A percentile compares a stretch with the other conserved stretches of the same genome.
Evolutionary conservation across 2,113 vertebrate genomes (phyloP).

Genomic region (Gymnarchus niloticus): DNA sequence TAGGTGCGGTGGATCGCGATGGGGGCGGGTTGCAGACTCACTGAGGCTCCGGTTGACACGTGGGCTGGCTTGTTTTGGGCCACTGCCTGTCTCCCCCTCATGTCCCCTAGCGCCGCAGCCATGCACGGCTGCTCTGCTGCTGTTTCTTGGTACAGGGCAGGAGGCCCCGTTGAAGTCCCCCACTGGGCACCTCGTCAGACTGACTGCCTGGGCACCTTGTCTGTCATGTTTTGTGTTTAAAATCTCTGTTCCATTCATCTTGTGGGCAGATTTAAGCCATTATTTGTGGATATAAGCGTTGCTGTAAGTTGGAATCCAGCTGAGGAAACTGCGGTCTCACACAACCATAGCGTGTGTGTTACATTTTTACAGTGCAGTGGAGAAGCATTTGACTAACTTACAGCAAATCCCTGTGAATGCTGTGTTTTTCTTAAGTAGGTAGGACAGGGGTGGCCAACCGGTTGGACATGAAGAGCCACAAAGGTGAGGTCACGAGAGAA

Average conservation of each 20-base stretch:
- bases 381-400: background rate
- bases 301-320: background rate
- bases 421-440: background rate
- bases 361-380: background rate
- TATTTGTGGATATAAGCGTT: background rate
- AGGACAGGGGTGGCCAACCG: too few relatives aligned
- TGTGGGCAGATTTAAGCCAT: slow-evolving; percentile 36
- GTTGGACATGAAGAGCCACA: too few relatives aligned
- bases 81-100: slow-evolving; percentile 50
- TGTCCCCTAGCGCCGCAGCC: slow-evolving; percentile 57
- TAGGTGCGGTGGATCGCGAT: slow-evolving; percentile 48
- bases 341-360: background rate
- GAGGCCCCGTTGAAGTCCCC: slow-evolving; percentile 64
- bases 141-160: slow-evolving; percentile 70
- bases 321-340: background rate
- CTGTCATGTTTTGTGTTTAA: slow-evolving; percentile 20
- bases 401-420: background rate
- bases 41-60: slow-evolving; percentile 55
- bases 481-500: too few relatives aligned
- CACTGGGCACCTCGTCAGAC: slow-evolving; percentile 75
- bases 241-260: slow-evolving; percentile 26
- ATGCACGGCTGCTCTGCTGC: slow-evolving; percentile 61
- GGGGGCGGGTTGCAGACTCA: slow-evolving; percentile 22
- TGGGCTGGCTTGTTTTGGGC: slow-evolving; percentile 60
- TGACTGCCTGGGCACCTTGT: slow-evolving; percentile 43